A percentile compares a stretch with the other conserved stretches of the same genome.
phyloP scores from a whole-genome alignment of 2,888 invertebrate species.

The Helicoverpa assulta region DNA sequence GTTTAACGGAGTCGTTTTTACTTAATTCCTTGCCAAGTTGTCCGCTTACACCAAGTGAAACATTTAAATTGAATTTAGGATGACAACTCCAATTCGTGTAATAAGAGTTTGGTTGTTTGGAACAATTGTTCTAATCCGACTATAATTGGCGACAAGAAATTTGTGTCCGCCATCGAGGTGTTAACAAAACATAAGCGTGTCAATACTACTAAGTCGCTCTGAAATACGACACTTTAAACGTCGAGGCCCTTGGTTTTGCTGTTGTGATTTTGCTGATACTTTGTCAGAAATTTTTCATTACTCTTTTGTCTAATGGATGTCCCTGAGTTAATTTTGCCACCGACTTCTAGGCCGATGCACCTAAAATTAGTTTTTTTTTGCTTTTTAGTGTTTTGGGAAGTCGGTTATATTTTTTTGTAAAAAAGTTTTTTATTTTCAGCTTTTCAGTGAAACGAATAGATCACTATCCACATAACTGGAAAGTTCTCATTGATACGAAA shows the following conservation, averaged over 20 bases:
- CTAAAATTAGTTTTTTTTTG: too few species aligned
- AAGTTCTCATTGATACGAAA: too few species aligned
- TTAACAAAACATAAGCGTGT: conserved; percentile 43
- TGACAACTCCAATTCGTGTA: conserved; percentile 65
- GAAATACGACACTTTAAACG: conserved; percentile 29
- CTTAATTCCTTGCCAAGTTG: conserved; percentile 73
- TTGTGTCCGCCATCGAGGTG: conserved; percentile 38
- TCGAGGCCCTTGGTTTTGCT: conserved; percentile 2
- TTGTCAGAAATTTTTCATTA: not conserved
- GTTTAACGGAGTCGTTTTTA: conserved; percentile 71
- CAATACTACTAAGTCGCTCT: conserved; percentile 33
- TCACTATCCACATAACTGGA: too few species aligned
- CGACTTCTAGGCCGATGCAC: too few species aligned
- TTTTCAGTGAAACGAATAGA: too few species aligned
- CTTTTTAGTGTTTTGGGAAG: too few species aligned
- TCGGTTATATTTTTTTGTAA: too few species aligned
- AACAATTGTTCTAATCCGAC: conserved; percentile 61
- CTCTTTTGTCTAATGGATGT: too few species aligned
- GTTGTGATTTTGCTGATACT: not conserved
- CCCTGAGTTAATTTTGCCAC: too few species aligned
- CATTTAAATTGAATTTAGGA: conserved; percentile 66
- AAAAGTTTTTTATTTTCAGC: too few species aligned
- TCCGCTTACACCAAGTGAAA: conserved; percentile 63
- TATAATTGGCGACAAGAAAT: conserved; percentile 60
- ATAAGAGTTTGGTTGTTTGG: conserved; percentile 66